phyloP scores from a whole-genome alignment of 2,888 invertebrate species.

The Neoascia interrupta region DNA sequence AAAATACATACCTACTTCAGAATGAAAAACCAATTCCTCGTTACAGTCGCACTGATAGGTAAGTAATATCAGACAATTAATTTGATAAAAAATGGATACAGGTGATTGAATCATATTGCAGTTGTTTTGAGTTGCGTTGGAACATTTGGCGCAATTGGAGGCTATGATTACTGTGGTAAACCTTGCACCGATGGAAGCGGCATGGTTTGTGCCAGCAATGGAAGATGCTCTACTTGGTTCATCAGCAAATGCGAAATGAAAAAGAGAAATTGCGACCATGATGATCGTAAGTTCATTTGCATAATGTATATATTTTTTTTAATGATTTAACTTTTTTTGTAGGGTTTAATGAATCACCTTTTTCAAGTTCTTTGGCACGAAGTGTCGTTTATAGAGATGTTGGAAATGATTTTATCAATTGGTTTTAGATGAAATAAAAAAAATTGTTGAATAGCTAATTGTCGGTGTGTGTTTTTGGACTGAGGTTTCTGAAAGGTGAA shows the following conservation, averaged over 20 bases:
- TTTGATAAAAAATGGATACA: neutral
- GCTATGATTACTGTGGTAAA: constrained; percentile 55
- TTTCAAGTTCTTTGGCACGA: constrained; percentile 23
- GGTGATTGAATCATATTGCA: too few species aligned
- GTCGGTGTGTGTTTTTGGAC: too few species aligned
- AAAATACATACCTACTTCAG: neutral
- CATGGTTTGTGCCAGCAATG: constrained; percentile 45
- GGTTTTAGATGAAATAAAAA: too few species aligned
- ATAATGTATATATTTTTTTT: too few species aligned
- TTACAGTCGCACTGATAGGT: neutral
- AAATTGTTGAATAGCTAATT: too few species aligned
- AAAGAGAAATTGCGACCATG: constrained; percentile 39
- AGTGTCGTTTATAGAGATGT: too few species aligned
- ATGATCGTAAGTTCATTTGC: constrained; percentile 52
- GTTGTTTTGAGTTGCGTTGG: constrained; percentile 36
- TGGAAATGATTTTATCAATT: too few species aligned
- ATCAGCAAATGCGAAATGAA: constrained; percentile 41
- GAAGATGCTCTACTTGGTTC: constrained; percentile 37
- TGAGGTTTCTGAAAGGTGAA: too few species aligned
- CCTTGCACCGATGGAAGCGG: constrained; percentile 39
- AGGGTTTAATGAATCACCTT: constrained; percentile 24
- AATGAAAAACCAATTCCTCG: neutral
- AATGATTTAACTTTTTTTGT: constrained; percentile 1
- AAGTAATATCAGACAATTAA: neutral
- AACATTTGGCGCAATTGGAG: constrained; percentile 41